phyloP scores from a whole-genome alignment of 2,888 invertebrate genomes.

The Ophion ventricosus region DNA sequence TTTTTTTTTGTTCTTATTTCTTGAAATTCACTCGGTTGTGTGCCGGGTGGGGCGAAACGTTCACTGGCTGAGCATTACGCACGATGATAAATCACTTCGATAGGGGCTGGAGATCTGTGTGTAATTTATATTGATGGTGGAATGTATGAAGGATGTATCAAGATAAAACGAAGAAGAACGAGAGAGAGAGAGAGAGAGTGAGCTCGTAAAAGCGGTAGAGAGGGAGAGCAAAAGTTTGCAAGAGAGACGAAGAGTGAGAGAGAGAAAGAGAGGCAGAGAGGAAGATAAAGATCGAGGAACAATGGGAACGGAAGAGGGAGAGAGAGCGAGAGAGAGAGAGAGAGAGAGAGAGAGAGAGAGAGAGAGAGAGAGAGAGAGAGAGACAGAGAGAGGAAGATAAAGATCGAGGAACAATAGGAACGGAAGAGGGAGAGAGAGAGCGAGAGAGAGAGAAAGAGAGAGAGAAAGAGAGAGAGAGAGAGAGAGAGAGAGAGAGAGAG shows the following conservation, averaged over 20 bases:
- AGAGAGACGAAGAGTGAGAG: too few species aligned
- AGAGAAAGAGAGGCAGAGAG: too few species aligned
- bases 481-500: neutral
- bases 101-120: conserved; percentile 35
- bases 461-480: neutral
- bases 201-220: too few species aligned
- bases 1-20: too few species aligned
- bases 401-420: too few species aligned
- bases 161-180: too few species aligned
- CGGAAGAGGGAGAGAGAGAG: too few species aligned
- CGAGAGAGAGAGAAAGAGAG: neutral
- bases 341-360: neutral
- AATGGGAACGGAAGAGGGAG: neutral
- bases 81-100: conserved; percentile 45
- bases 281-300: too few species aligned
- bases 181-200: too few species aligned
- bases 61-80: conserved; percentile 2
- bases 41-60: too few species aligned
- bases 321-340: neutral
- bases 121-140: conserved; percentile 64
- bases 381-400: neutral
- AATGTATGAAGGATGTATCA: conserved; percentile 43
- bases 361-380: conserved; percentile 5
- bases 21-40: too few species aligned
- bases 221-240: too few species aligned